Evolutionary conservation across 2,888 invertebrate genomes (phyloP), one percentile per base, ranked within the genome.

Genomic region (Rhagonycha lutea): DNA sequence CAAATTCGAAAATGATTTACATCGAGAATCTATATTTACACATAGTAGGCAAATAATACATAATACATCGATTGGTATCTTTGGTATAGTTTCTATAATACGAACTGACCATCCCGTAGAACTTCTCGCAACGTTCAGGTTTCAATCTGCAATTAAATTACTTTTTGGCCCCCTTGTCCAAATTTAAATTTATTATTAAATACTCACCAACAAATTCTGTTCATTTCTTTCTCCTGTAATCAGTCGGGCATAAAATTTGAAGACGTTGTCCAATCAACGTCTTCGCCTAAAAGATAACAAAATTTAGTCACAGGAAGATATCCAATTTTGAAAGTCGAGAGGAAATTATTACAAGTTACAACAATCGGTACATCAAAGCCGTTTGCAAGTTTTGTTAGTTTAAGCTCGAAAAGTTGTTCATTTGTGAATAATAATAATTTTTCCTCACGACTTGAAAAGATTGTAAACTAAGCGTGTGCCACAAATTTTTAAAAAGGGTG

Each of bases 11-110:
- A 68, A 68, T 73, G 61, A 71, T 71, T 71, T 69, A 65, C 62
- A 74, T 73, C 60, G 23, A 65, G 24, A 73, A 61, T 73, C 60
- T 61, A 71, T 77, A 77, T 74, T 74, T 77, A 77, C 70, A 74
- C 29, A 69, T 61, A 70, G 68, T 68, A 68, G 68, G 62, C 73
- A 67, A 70, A 61, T 65, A 71, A 29, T 67, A 67, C 68, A 28
- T 74, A 74, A 77, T 74, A 74, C 74, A 77, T 77, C 77, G 65
- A 77, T 65, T 47, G 47, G 47, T 70, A 71, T 77, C 77, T 77
- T 77, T 77, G 77, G 77, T 77, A 74, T 77, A 77, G 74, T 72
- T 77, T 73, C 68, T 62, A 32, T 63, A 60, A 70, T 72, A 68
- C 11, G 68, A 60, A 71, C 61, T 67, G 63, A 62, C 68, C 70